Base-by-base conservation (phyloP, 2,797 vertebrate species). In the Cossypha polioptera region DNA sequence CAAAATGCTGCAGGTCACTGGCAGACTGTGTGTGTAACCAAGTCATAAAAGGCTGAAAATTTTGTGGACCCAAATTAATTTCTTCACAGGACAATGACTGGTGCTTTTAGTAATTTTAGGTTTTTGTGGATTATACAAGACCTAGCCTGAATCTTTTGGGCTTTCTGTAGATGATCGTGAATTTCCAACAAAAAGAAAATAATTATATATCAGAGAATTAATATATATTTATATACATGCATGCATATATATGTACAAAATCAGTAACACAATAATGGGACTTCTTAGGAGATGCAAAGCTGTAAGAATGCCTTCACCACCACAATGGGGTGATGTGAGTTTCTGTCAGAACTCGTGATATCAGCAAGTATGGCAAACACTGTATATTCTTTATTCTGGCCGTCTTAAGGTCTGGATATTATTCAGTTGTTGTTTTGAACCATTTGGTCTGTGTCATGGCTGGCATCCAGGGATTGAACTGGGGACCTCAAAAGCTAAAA, bases 391-490 rank as follows among this genome's bases (percentile, higher is more conserved):
- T 93, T 87, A 72, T 82, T 91, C 75, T 84, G 89, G 24, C 36
- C n/a, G 13, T 62, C 20, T 86, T 26, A 15, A 61, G 36, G 19
- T 22, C 43, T 86, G 40, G 54, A 72, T n/a, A 48, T 72, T 16
- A 63, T 73, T 93, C 53, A 51, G 31, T 91, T 79, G 42, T 75
- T 57, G 55, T 53, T 87, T 92, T 84, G 58, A 91, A 47, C 38
- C 18, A 0, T 92, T 83, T 83, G 75, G 91, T 90, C 63, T 75
- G 10, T 92, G 74, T 75, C 68, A 40, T 94, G 85, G 85, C 94
- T 85, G 61, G 40, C 53, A 61, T 94, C 71, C 86, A 91, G 61
- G 28, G 22, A 79, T 78, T 93, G 91, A 92, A 88, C 85, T 59
- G 40, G 48, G 62, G 55, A 78, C 77, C 86, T 92, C 72, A 80